These are phyloP conservation scores for Papilio demoleus DNA, from an alignment of 2,888 invertebrate genomes.

Conservation along the genomic window DNA sequence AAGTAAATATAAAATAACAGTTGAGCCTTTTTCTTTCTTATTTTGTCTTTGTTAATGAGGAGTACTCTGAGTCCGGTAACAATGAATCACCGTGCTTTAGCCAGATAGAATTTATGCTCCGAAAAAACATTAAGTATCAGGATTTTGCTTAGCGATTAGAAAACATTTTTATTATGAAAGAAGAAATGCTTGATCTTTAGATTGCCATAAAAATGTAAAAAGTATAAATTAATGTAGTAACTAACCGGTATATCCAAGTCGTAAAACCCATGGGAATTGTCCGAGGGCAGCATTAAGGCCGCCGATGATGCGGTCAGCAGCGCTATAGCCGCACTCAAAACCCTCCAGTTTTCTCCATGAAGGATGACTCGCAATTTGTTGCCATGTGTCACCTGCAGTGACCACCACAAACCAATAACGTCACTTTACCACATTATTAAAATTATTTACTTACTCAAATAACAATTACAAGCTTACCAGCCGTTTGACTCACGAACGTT, in stretches of 20 bases:
- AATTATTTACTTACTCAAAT: background rate
- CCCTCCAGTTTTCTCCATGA: constrained; percentile 76
- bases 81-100: background rate
- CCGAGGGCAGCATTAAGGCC: constrained; percentile 84
- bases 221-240: constrained; percentile 27
- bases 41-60: background rate
- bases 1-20: no score
- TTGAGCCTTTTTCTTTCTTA: no score
- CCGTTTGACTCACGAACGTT: background rate
- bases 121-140: background rate
- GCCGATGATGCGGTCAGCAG: constrained; percentile 85
- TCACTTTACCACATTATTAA: background rate
- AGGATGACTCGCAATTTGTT: constrained; percentile 59
- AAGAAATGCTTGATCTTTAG: background rate
- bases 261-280: constrained; percentile 85
- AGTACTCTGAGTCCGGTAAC: background rate
- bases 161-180: background rate
- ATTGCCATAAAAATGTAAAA: background rate
- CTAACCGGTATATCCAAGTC: constrained; percentile 79
- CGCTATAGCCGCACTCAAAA: constrained; percentile 82
- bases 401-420: constrained; percentile 7
- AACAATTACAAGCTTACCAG: constrained; percentile 23
- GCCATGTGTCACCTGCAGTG: constrained; percentile 31
- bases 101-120: no score
- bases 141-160: background rate